These are phyloP conservation scores for Felis catus DNA, from an alignment of 2,113 vertebrate species.

Conservation along the genomic window DNA sequence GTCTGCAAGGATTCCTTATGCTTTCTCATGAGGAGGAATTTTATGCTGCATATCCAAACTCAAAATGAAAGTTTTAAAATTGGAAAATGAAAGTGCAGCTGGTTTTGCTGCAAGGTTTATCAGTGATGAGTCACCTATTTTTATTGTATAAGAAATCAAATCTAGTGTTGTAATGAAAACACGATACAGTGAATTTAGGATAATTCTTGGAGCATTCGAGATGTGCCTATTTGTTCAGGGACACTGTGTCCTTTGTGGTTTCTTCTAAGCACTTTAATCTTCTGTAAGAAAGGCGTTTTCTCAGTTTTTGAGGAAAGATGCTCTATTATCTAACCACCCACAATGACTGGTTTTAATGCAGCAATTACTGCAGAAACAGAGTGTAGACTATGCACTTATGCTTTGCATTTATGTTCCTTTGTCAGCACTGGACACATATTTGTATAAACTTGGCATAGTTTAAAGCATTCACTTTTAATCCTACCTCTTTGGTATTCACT, in stretches of 20 bases:
- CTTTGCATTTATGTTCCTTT: background rate
- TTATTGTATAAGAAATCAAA: constrained; percentile 54
- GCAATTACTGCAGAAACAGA: background rate
- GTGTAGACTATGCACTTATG: background rate
- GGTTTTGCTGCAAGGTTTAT: constrained; percentile 11
- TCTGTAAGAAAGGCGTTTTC: background rate
- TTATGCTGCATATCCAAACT: constrained; percentile 28
- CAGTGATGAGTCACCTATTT: constrained; percentile 42
- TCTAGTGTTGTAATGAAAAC: constrained; percentile 49
- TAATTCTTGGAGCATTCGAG: constrained; percentile 5
- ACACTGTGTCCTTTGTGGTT: background rate
- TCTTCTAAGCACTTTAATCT: background rate
- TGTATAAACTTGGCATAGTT: background rate
- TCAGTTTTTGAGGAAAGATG: background rate
- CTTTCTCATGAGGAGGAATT: constrained; percentile 12
- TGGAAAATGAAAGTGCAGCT: constrained; percentile 17
- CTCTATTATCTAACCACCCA: background rate
- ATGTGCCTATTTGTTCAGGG: background rate
- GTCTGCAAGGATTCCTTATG: background rate
- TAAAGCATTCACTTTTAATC: background rate
- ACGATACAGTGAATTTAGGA: background rate
- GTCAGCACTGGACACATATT: background rate
- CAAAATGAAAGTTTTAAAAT: constrained; percentile 36
- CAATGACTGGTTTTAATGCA: background rate
- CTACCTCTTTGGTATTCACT: background rate